Base-by-base conservation (phyloP, 2,113 vertebrate genomes). In the Crotalus helleri region DNA sequence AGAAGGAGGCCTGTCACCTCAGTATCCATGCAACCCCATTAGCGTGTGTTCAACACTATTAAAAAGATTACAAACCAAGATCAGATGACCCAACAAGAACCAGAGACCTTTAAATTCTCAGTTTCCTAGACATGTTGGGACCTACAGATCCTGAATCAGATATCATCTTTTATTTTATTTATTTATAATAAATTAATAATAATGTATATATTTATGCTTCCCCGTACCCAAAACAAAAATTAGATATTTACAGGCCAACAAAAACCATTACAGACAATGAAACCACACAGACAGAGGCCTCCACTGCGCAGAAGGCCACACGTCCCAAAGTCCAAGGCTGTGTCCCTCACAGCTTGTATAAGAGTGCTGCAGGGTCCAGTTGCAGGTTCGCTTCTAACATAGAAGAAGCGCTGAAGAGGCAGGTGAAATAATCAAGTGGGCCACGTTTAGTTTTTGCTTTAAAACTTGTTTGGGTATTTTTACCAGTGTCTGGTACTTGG, bases 401-500 rank as follows among this genome's bases (percentile, higher is more conserved):
- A 90, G 89, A 89, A 93, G 89, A 93, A 93, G 92, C 92, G 49
- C 55, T 93, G 91, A 93, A 91, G 94, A 93, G 91, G 94, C 91
- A 94, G 94, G 91, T 92, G 94, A 74, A 88, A 93, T 91, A 90
- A 55, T 89, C 93, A 58, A 91, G 85, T 55, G 92, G 81, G 90
- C 24, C 89, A 90, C 59, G 57, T 24, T 91, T 81, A 93, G 93
- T 90, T 92, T 94, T 93, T 94, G 94, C 94, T 94, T 95, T 94
- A 90, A 89, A 92, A 51, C 90, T 81, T 87, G 87, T 87, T 33
- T 93, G 74, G 90, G 90, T 91, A 49, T 92, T 91, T 95, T 95
- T 95, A 94, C 95, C 94, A 94, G 90, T 94, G 93, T 91, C 57
- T 94, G 93, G 94, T 94, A 94, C 92, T 93, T 93, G 88, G 94